Evolutionary conservation across 2,113 vertebrate species (phyloP).

Genomic region (Entosphenus tridentatus): DNA sequence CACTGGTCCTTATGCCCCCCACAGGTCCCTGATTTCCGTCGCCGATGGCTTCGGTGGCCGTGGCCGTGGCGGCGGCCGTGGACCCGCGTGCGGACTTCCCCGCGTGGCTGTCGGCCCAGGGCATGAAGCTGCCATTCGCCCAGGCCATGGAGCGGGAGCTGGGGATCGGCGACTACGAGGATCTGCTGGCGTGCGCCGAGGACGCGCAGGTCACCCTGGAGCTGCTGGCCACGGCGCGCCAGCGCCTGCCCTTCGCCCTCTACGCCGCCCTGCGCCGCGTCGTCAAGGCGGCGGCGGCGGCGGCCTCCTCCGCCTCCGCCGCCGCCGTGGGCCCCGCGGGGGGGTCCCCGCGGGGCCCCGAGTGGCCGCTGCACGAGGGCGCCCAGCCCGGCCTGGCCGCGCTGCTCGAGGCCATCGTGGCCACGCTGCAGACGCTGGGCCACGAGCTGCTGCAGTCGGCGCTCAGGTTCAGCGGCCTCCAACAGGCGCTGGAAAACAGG

Average conservation of each 20-base stretch:
- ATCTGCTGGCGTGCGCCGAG: conserved; percentile 3
- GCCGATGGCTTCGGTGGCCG: no score
- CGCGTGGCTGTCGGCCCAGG: not conserved
- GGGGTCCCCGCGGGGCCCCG: no score
- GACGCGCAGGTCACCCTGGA: not conserved
- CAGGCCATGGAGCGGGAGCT: conserved; percentile 5
- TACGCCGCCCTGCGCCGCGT: not conserved
- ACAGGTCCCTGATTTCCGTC: no score
- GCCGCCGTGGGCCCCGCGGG: not conserved
- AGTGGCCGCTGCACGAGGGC: not conserved
- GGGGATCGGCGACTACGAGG: conserved; percentile 3
- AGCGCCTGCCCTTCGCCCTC: conserved; percentile 5
- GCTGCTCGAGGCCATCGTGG: not conserved
- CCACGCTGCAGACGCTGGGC: not conserved
- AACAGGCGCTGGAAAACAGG: not conserved
- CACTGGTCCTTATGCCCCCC: no score
- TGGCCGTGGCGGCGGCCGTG: not conserved
- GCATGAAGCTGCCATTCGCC: not conserved
- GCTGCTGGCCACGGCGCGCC: not conserved
- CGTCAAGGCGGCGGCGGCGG: not conserved
- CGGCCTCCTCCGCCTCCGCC: not conserved
- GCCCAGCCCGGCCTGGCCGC: not conserved
- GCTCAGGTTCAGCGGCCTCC: not conserved
- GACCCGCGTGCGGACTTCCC: not conserved
- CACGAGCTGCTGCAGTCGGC: conserved; percentile 2